Conservation (phyloP, 2,888 invertebrate genomes). For the Embidobia sp. region DNA sequence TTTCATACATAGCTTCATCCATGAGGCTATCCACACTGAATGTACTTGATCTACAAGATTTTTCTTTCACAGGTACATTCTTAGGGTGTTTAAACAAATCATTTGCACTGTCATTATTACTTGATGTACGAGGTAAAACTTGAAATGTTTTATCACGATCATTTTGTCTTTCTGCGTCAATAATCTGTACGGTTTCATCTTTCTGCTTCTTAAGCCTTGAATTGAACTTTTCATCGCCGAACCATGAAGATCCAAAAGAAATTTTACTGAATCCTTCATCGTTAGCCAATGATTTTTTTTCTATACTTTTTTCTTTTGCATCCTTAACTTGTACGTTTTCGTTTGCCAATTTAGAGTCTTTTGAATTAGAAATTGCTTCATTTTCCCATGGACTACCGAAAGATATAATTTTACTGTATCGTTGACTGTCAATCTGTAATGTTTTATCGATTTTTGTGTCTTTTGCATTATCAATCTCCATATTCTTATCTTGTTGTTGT, state of each 20-base stretch:
- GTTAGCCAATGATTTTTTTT: not conserved
- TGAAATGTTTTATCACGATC: not conserved
- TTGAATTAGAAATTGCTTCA: not conserved
- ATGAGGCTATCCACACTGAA: conserved; percentile 84
- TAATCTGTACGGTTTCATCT: not conserved
- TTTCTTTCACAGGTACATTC: conserved; percentile 3
- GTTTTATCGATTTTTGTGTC: not conserved
- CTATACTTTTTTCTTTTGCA: not conserved
- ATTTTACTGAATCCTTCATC: conserved; percentile 1
- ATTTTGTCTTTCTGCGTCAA: not conserved
- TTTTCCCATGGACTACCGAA: conserved; percentile 37
- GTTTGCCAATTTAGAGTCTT: not conserved
- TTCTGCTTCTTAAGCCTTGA: not conserved
- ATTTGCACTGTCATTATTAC: not conserved
- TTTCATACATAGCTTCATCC: conserved; percentile 82
- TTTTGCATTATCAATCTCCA: not conserved
- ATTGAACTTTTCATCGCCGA: not conserved
- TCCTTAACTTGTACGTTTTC: not conserved
- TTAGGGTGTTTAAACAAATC: conserved; percentile 1
- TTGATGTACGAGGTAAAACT: too few species aligned
- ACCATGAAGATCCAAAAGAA: conserved; percentile 38
- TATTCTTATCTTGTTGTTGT: too few species aligned
- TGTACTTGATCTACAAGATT: conserved; percentile 77
- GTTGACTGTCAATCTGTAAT: not conserved
- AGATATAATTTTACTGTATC: conserved; percentile 10